These are phyloP conservation scores for Craniophora ligustri DNA, from an alignment of 2,888 invertebrate species.

Conservation along the genomic window DNA sequence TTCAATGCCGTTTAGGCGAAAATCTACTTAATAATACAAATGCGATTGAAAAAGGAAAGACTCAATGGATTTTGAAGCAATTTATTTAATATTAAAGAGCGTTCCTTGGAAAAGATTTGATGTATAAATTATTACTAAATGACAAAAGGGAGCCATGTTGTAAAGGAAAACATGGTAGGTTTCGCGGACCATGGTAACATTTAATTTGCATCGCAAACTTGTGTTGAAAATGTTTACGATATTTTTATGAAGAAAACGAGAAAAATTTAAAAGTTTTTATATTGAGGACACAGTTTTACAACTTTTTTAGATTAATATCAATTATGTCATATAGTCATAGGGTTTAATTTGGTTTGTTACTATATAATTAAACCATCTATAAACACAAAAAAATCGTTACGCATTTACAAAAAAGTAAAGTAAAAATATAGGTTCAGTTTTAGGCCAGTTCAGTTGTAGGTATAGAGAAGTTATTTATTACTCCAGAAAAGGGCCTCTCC, in stretches of 20 bases:
- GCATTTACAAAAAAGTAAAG: no score
- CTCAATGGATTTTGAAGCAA: conserved; percentile 32
- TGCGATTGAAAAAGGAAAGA: conserved; percentile 32
- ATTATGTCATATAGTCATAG: neutral
- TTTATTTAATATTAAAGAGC: conserved; percentile 35
- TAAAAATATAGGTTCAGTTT: no score
- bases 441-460: no score
- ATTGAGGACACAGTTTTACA: conserved; percentile 22
- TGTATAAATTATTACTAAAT: conserved; percentile 43
- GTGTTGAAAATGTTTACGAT: conserved; percentile 48
- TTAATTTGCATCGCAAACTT: conserved; percentile 53
- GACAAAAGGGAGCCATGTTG: conserved; percentile 41
- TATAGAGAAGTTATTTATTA: no score
- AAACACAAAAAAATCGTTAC: no score
- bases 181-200: conserved; percentile 36
- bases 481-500: no score
- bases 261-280: conserved; percentile 27
- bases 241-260: conserved; percentile 47
- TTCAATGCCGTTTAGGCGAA: conserved; percentile 19
- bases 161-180: conserved; percentile 21
- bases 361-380: no score
- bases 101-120: conserved; percentile 29
- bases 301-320: neutral
- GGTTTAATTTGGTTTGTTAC: no score
- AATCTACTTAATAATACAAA: conserved; percentile 45